phyloP scores from a whole-genome alignment of 1,140 invertebrate species.

The Apocrypta bakeri region DNA sequence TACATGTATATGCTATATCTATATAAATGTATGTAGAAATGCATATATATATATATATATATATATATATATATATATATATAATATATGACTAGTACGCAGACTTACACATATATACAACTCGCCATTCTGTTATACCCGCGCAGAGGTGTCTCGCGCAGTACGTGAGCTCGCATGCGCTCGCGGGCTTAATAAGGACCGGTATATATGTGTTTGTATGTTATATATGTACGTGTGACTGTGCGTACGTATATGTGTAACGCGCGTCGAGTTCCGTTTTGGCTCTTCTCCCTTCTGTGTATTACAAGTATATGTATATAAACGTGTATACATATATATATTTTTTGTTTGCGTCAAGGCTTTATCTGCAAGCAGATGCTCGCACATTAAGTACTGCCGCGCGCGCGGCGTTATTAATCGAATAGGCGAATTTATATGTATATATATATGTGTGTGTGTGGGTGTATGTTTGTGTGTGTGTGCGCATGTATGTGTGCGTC shows the following conservation, averaged over 20 bases:
- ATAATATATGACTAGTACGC: too few species aligned
- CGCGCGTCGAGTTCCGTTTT: slow-evolving; percentile 10
- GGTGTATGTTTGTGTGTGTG: too few species aligned
- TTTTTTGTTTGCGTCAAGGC: too few species aligned
- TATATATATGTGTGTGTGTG: too few species aligned
- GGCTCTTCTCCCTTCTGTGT: slow-evolving; percentile 8
- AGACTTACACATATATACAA: too few species aligned
- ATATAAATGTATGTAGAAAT: too few species aligned
- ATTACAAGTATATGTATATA: neutral
- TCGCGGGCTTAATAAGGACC: slow-evolving; percentile 29
- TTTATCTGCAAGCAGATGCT: too few species aligned
- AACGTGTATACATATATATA: neutral
- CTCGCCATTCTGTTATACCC: neutral
- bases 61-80: neutral
- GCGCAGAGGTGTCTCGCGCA: neutral
- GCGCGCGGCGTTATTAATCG: neutral
- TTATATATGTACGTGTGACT: neutral
- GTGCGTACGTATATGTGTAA: neutral
- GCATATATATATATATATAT: too few species aligned
- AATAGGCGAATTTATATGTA: too few species aligned
- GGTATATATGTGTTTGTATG: neutral
- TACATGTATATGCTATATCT: neutral
- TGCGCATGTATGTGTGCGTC: neutral
- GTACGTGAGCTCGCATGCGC: slow-evolving; percentile 34
- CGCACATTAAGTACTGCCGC: too few species aligned